Evolutionary conservation across 1,140 invertebrate genomes (phyloP), one percentile per base, ranked within the genome.

Genomic region (Aphis craccivora): DNA sequence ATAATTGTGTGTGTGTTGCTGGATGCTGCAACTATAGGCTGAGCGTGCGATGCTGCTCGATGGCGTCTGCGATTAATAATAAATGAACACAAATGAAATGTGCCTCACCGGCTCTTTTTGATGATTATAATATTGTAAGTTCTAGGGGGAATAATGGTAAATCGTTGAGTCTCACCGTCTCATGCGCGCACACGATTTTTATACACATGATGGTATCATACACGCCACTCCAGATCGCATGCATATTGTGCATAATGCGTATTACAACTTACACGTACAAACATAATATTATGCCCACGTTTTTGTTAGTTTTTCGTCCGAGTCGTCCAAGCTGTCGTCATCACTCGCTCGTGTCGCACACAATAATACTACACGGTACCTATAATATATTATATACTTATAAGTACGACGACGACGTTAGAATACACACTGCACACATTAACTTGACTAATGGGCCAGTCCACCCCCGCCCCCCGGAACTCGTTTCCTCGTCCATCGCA

Each of bases 371-470:
- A n/a, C 30, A 76, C 4, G 14, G 60, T 76, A 14, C 14, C 30
- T n/a, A 67, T n/a, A 53, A n/a, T n/a, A 67, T n/a, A 67, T n/a
- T 43, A 30, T 81, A 86, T 30, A 43, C 25, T 4, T 86, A 30
- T 86, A 86, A 9, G 37, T 86, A 86, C 23, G 40, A 86, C 22
- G 86, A 48, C 84, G 51, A 55, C 9, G 88, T 90, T 53, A 9
- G 18, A 76, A 35, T 76, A 90, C 53, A n/a, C 51, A 60, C 22
- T 83, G 60, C 35, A 84, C 37, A 43, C 88, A 90, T 90, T 60
- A 60, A 90, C 88, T 60, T 40, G 53, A 90, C 88, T 90, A 90
- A 90, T 90, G 88, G 51, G 51, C 88, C 53, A n/a, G 48, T 88
- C 88, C 88, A 55, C 51, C 88, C 53, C 48, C 88, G n/a, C 25